Conservation (phyloP, 2,888 invertebrate genomes). For the Pseudococcus viburni region DNA sequence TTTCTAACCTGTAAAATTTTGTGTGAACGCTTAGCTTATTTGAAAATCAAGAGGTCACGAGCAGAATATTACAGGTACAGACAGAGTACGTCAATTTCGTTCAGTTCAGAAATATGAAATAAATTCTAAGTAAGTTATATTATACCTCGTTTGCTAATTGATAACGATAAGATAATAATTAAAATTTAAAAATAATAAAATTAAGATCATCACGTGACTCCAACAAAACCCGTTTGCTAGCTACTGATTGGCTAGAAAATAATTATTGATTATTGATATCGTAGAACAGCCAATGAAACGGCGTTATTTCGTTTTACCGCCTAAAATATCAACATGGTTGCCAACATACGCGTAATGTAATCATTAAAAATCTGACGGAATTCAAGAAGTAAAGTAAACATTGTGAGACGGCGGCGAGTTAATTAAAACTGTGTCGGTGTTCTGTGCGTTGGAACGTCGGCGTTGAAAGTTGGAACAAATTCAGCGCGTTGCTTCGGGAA, state of each 20-base stretch:
- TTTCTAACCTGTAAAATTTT: too few species aligned
- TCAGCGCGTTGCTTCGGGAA: constrained; percentile 2
- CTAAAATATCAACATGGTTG: not conserved
- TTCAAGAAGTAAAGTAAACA: not conserved
- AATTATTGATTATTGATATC: not conserved
- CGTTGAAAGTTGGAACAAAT: constrained; percentile 19
- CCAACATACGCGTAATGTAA: not conserved
- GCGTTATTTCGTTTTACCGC: not conserved
- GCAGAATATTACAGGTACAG: too few species aligned
- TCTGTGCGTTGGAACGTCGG: not conserved
- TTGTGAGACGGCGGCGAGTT: not conserved
- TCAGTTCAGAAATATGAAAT: too few species aligned
- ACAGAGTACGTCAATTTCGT: too few species aligned
- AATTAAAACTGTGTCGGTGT: not conserved
- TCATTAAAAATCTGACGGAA: not conserved
- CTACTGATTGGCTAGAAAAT: not conserved
- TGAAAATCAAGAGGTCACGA: too few species aligned
- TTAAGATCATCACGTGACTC: too few species aligned
- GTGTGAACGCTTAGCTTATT: too few species aligned
- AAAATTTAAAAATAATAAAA: too few species aligned
- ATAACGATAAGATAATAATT: too few species aligned
- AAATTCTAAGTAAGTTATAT: too few species aligned
- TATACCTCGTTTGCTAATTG: too few species aligned
- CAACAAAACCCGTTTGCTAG: too few species aligned
- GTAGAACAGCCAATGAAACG: not conserved